Evolutionary conservation across 2,888 invertebrate species (phyloP), one percentile per base, ranked within the genome.

Genomic region (Andricus quercusramuli): DNA sequence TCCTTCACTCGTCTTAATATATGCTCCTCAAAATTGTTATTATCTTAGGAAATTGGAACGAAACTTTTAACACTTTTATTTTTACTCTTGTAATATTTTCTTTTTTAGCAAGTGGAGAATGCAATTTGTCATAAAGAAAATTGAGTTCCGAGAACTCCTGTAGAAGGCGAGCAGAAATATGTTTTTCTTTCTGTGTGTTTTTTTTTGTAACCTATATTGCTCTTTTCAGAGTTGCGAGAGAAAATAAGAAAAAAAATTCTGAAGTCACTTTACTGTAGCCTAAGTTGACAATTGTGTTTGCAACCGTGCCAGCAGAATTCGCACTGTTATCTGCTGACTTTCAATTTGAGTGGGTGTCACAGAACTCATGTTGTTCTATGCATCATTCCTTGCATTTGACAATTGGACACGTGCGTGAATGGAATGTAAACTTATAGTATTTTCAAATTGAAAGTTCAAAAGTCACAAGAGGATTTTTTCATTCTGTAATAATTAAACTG

Each of bases 231-330:
- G 25, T 13, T 62, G 3, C 3, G 25, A 25, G 25, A 9, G 25
- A 25, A 62, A 62, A 25, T 25, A 25, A 62, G 1, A 62, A 70
- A 70, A 70, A 70, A 20, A 44, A 70, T 70, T 47, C 70, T 25
- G 2, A 44, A 70, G 37, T 47, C 51, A 17, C 51, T 25, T 70
- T 47, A 9, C 51, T 25, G 56, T 25, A 29, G 78, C 20, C 62
- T 44, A 41, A 74, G 78, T 80, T 82, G 82, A 82, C 83, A 81
- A 82, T 84, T 81, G 79, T 83, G 80, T 74, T 83, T 62, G 83
- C 80, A 83, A 83, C 83, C 81, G 82, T 83, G 83, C 83, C 83
- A 83, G 81, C 81, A 78, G 82, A 56, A 83, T 25, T 84, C 82
- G 82, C 83, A 79, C 13, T 65, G 25, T 83, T 84, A 84, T 83